Base-by-base conservation (phyloP, 2,888 invertebrate genomes). In the Hypomecis punctinalis region DNA sequence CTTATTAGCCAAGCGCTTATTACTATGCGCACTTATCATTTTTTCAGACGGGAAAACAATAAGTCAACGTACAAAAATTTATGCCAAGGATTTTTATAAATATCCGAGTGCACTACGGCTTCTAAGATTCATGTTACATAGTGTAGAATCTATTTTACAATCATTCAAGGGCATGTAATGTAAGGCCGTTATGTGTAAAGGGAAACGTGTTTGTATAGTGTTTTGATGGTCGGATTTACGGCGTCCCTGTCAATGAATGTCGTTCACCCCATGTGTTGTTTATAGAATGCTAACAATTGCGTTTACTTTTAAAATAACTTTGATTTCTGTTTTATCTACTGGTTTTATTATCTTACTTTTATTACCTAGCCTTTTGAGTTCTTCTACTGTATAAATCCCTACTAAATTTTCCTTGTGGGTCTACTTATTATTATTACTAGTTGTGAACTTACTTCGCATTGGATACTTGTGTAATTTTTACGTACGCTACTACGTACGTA, bases 1-100 rank as follows among this genome's bases (percentile, higher is more conserved):
- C 40, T 7, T 40, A 46, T 58, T 33, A 35, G 33, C 35, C 43
- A 2, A 5, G 43, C 46, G 11, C 7, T 52, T 52, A 61, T 54
- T 48, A 23, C 61, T 48, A 48, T 43, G 48, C 47, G 37, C 5
- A n/a, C 42, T 49, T n/a, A 51, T 54, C 55, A 51, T 47, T 23
- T 62, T 68, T 52, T 59, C 49, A 49, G 39, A 66, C 58, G 42
- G 53, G 63, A 63, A 72, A 69, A 63, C 69, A 67, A 66, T 71
- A 54, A 68, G 67, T 73, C 69, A 67, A 70, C 68, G 46, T 66
- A 64, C 61, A 49, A 60, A 69, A 68, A 77, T 74, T 74, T 72
- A 73, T 74, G 77, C 76, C 80, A 82, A 82, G 79, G 79, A 72
- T 77, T 65, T 75, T 72, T 78, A 80, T 76, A 74, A 76, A 81